Percentiles rank a stretch among this genome's conserved stretches.
Evolutionary conservation across 2,888 invertebrate species (phyloP).

Genomic region (Epinotia demarniana): DNA sequence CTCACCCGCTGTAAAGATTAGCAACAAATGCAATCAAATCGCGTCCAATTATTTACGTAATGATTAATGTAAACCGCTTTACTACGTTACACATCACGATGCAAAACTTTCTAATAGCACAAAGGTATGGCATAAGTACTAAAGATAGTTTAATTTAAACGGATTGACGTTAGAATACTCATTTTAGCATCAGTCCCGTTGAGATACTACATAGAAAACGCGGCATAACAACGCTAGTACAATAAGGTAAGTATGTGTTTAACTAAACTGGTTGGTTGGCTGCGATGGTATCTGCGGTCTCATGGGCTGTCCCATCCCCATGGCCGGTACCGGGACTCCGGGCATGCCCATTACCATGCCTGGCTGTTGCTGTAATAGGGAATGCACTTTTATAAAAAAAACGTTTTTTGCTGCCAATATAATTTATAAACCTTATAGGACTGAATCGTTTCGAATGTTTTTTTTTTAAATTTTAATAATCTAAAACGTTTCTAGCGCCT

Average conservation of each 20-base stretch:
- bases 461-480: too few relatives aligned
- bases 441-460: neutral
- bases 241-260: constrained; percentile 54
- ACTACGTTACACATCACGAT: neutral
- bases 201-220: constrained; percentile 40
- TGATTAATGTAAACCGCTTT: too few relatives aligned
- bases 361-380: constrained; percentile 74
- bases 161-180: constrained; percentile 9
- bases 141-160: neutral
- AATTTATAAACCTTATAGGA: neutral
- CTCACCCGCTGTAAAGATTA: neutral
- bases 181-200: constrained; percentile 8
- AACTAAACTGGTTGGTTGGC: constrained; percentile 79
- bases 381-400: neutral
- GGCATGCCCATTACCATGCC: constrained; percentile 81
- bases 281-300: constrained; percentile 74
- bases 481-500: too few relatives aligned
- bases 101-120: neutral
- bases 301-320: constrained; percentile 73
- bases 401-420: neutral
- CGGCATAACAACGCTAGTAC: constrained; percentile 51
- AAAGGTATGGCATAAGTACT: neutral
- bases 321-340: constrained; percentile 71
- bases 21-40: neutral
- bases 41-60: neutral